Conservation (phyloP, 2,797 vertebrate species). For the Neosilurus hyrtlii region DNA sequence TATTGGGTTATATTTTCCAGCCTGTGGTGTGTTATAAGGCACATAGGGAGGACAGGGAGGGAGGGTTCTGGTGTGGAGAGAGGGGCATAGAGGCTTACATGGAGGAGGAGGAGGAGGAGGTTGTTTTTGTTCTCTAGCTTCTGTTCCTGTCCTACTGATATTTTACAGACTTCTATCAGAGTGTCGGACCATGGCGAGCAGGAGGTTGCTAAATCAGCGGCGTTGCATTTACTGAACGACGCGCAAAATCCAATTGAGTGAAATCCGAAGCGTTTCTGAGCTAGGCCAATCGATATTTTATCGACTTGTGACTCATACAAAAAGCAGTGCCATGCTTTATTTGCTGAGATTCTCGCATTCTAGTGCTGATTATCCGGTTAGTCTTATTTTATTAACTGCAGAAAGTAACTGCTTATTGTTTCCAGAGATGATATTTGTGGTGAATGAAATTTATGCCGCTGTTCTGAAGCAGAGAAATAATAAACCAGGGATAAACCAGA, state of each 20-base stretch:
- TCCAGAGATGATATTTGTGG: constrained; percentile 1
- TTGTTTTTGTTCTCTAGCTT: neutral
- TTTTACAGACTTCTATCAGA: neutral
- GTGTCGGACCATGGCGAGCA: neutral
- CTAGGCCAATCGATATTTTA: constrained; percentile 9
- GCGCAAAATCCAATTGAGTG: neutral
- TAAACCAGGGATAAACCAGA: constrained; percentile 13
- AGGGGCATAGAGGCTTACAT: neutral
- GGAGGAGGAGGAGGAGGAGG: neutral
- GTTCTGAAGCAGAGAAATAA: neutral
- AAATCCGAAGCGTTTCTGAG: neutral
- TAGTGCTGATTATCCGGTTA: neutral
- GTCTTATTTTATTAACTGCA: neutral
- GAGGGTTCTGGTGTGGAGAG: neutral
- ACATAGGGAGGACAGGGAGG: neutral
- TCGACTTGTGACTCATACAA: neutral
- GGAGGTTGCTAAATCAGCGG: neutral
- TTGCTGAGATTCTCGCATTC: constrained; percentile 1
- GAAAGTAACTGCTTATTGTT: neutral
- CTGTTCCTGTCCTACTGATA: neutral
- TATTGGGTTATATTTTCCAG: constrained; percentile 48
- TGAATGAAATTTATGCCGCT: neutral
- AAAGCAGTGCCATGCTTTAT: constrained; percentile 20
- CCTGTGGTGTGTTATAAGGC: constrained; percentile 22
- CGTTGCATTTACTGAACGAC: constrained; percentile 11